Percentiles rank a stretch among this genome's conserved stretches.
Evolutionary conservation across 2,888 invertebrate species (phyloP).

Genomic region (Uropetala carovei): DNA sequence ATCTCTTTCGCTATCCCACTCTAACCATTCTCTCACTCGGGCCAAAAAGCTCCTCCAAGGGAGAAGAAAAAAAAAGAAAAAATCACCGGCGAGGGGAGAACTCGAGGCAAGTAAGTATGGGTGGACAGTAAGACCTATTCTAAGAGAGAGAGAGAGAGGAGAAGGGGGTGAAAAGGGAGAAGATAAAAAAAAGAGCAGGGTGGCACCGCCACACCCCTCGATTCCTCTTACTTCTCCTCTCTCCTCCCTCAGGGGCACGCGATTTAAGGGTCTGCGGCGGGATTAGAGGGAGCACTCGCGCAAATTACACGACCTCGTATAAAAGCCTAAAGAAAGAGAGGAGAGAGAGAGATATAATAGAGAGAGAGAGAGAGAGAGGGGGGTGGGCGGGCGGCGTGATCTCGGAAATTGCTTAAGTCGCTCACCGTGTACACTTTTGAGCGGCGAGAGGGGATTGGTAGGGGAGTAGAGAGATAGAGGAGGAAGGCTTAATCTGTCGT

Average conservation of each 20-base stretch:
- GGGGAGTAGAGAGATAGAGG: background rate
- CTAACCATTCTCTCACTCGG: background rate
- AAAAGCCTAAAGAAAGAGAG: background rate
- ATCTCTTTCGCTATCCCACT: background rate
- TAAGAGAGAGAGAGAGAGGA: background rate
- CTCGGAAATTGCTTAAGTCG: conserved; percentile 32
- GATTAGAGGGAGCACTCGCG: conserved; percentile 32
- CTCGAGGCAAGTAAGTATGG: background rate
- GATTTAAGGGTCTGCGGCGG: conserved; percentile 28
- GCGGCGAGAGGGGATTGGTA: background rate
- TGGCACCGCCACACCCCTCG: background rate
- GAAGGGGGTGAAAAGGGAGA: background rate
- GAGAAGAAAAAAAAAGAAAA: background rate
- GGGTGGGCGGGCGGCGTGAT: background rate
- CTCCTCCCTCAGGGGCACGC: background rate
- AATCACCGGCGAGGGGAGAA: background rate
- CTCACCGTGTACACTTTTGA: conserved; percentile 24
- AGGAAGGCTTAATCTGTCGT: conserved; percentile 25
- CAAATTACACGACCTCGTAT: conserved; percentile 5
- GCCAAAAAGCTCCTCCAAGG: background rate
- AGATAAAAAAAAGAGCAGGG: background rate
- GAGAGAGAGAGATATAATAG: no score
- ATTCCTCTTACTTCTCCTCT: background rate
- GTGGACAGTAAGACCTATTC: conserved; percentile 20
- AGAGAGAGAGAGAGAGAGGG: background rate